These are phyloP conservation scores for Crossaster papposus DNA, from an alignment of 53 echinoderm and acorn worm genomes.

Conservation along the genomic window DNA sequence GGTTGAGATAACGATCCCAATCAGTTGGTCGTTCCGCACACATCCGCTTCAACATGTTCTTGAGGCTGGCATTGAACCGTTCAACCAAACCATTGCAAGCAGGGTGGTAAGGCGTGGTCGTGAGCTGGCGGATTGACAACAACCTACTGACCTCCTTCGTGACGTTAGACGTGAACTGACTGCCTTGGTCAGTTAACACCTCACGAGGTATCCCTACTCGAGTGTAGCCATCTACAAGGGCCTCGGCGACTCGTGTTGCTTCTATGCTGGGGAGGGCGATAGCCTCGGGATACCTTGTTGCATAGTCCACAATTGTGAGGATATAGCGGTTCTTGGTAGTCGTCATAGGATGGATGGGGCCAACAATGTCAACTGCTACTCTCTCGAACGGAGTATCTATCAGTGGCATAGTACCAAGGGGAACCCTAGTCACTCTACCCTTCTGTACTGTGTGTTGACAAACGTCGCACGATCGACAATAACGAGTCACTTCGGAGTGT, in stretches of 20 bases:
- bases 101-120: constrained; percentile 55
- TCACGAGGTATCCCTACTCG: constrained; percentile 36
- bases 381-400: constrained; percentile 58
- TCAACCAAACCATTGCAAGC: no score
- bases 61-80: no score
- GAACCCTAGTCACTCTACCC: constrained; percentile 60
- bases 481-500: constrained; percentile 17
- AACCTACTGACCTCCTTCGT: constrained; percentile 50
- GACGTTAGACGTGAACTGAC: constrained; percentile 50
- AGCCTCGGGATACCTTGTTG: no score
- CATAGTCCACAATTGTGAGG: no score
- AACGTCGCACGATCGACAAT: constrained; percentile 38
- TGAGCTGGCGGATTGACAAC: neutral
- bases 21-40: constrained; percentile 48
- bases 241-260: constrained; percentile 37
- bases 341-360: no score
- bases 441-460: constrained; percentile 51
- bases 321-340: no score
- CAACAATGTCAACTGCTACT: constrained; percentile 21
- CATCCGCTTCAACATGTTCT: constrained; percentile 50
- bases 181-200: constrained; percentile 53
- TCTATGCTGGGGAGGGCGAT: no score
- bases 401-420: constrained; percentile 55
- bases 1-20: constrained; percentile 51
- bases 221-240: constrained; percentile 27